Percentiles rank a stretch among this genome's conserved stretches.
phyloP scores from a whole-genome alignment of 2,113 vertebrate genomes.

The Aegypius monachus region DNA sequence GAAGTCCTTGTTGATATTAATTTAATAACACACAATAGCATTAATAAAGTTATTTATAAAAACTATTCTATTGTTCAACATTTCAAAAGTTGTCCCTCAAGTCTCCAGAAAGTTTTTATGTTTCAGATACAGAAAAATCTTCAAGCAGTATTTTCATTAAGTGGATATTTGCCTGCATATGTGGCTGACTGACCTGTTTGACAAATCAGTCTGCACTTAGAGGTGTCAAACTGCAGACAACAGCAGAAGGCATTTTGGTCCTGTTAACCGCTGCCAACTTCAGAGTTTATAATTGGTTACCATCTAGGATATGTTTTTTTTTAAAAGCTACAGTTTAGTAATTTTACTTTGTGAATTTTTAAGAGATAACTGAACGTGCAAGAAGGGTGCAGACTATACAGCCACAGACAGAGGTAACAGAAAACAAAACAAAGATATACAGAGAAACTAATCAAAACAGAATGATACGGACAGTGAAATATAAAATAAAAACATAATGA shows the following conservation, averaged over 20 bases:
- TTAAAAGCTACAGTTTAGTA: not conserved
- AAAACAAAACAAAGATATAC: not conserved
- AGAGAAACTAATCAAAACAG: not conserved
- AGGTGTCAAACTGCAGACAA: not conserved
- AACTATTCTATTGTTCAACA: not conserved
- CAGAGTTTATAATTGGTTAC: not conserved
- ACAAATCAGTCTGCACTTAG: not conserved
- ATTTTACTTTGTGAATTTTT: not conserved
- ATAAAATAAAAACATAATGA: not conserved
- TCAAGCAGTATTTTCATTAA: not conserved
- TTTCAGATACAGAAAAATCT: not conserved
- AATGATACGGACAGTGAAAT: not conserved
- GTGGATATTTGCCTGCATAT: not conserved
- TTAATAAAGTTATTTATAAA: not conserved
- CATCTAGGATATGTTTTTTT: not conserved
- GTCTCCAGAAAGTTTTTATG: not conserved
- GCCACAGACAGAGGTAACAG: not conserved
- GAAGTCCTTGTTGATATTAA: not conserved
- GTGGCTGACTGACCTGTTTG: not conserved
- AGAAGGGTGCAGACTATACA: not conserved
- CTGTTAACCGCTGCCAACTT: constrained; percentile 1
- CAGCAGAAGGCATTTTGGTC: not conserved
- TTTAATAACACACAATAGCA: not conserved
- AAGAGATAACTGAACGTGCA: not conserved
- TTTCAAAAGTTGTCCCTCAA: not conserved